Percentiles rank a stretch among this genome's conserved stretches.
phyloP scores from a whole-genome alignment of 2,888 invertebrate genomes.

The Drosophila leonis region DNA sequence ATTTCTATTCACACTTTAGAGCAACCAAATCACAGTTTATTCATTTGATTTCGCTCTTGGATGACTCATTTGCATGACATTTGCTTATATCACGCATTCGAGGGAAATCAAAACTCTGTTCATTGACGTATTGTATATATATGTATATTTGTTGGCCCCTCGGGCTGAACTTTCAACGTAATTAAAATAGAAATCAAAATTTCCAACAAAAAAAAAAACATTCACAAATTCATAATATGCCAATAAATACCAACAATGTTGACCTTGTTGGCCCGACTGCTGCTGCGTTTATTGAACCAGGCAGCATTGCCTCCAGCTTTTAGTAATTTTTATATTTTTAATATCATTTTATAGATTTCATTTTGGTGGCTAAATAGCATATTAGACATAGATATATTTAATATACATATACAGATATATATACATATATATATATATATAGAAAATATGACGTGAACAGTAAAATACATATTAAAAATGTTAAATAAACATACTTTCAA shows the following conservation, averaged over 20 bases:
- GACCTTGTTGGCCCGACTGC: slow-evolving; percentile 67
- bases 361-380: slow-evolving; percentile 37
- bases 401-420: not conserved
- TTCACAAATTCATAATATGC: slow-evolving; percentile 19
- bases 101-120: slow-evolving; percentile 39
- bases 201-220: slow-evolving; percentile 19
- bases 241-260: slow-evolving; percentile 41
- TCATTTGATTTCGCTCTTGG: slow-evolving; percentile 1
- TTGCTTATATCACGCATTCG: slow-evolving; percentile 50
- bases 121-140: not conserved
- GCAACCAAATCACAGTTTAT: slow-evolving; percentile 23
- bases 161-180: slow-evolving; percentile 65
- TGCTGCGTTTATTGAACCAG: slow-evolving; percentile 75
- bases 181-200: slow-evolving; percentile 58
- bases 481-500: too few relatives aligned
- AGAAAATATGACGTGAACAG: too few relatives aligned
- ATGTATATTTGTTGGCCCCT: slow-evolving; percentile 5
- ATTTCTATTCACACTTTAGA: slow-evolving; percentile 25
- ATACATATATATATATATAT: too few relatives aligned
- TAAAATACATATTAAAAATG: not conserved
- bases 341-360: not conserved
- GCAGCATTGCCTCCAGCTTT: slow-evolving; percentile 36
- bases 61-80: slow-evolving; percentile 78
- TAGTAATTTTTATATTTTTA: not conserved
- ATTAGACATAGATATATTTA: not conserved